Base-by-base conservation (phyloP, 1,140 invertebrate genomes). In the Delia radicum region DNA sequence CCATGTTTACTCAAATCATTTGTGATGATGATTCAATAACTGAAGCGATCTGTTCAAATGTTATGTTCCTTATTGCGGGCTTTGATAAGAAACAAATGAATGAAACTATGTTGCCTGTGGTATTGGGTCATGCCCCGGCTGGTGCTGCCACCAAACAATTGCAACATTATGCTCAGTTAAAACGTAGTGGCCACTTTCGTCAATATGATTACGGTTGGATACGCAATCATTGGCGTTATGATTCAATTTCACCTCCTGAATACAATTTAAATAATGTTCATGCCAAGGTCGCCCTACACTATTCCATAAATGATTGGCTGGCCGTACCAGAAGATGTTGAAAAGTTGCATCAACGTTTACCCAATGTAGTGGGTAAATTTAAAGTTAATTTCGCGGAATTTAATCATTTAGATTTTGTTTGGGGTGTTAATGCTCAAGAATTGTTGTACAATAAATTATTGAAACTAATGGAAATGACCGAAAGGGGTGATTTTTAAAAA, bases 131-230 rank as follows among this genome's bases (percentile, higher is more conserved):
- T 80, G 88, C 89, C 18, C 95, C 96, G 0, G 91, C 93, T 6
- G 94, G 94, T 15, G 90, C 93, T 1, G 93, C 94, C 0, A 90
- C 90, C 62, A 91, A 92, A 79, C 94, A 95, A 81, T 83, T 96
- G 8, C 87, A 92, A 15, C 93, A 94, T 80, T 94, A 89, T 79
- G 91, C 89, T 0, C 93, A 93, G 79, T 87, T 88, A 8, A 86
- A 88, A 2, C 80, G 88, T 15, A 88, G 84, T 0, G 87, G 85
- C 0, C 80, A 82, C 0, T 90, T 90, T 71, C 80, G 85, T 0
- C 84, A 87, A 71, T 90, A 82, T 62, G 88, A 90, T 81, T 86
- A 87, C 18, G 88, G 88, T 10, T 77, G 74, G 48, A 29, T 77
- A 18, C 81, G 86, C 26, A 90, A 90, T 78, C 75, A 87, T 24